Base-by-base conservation (phyloP, 2,113 vertebrate genomes). In the Antennarius striatus region DNA sequence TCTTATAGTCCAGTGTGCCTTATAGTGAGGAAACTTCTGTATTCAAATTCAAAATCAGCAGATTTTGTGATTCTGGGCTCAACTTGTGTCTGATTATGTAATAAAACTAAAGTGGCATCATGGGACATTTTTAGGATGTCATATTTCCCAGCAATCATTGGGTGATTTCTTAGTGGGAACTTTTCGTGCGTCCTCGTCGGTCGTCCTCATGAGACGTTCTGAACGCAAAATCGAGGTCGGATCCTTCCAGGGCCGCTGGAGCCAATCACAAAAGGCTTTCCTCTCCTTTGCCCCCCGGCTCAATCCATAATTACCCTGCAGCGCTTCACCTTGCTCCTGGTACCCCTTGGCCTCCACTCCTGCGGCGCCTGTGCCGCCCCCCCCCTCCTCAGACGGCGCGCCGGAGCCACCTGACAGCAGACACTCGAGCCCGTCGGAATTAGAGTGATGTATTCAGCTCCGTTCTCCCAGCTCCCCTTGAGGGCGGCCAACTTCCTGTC, bases 401-500 rank as follows among this genome's bases (percentile, higher is more conserved):
- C 42, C 9, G 9, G 9, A 9, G 42, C 42, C 42, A 43, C 42
- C 77, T 56, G 76, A 69, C 74, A 67, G 63, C 67, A 65, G 59
- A 79, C 86, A 73, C 80, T 66, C 63, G 71, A 68, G 70, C 66
- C 53, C 30, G 62, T 75, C 74, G 52, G 66, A 48, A 79, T 80
- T 65, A 65, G 47, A 75, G 70, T 7, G 60, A 85, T 81, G 77
- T 61, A 79, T 86, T 85, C 85, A 74, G 47, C 68, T 69, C 70
- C 17, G 39, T 69, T 81, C 80, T 77, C 77, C 47, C 14, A 30
- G 56, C 51, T 73, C 76, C 61, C 73, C 80, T 84, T 67, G 70
- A 81, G 84, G 76, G 73, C 81, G 85, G 61, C 79, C 68, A 56
- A 80, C 86, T 88, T 89, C 85, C 85, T 87, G 88, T 89, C 88